Evolutionary conservation across 1,140 invertebrate species (phyloP).

Genomic region (Patella vulgata): DNA sequence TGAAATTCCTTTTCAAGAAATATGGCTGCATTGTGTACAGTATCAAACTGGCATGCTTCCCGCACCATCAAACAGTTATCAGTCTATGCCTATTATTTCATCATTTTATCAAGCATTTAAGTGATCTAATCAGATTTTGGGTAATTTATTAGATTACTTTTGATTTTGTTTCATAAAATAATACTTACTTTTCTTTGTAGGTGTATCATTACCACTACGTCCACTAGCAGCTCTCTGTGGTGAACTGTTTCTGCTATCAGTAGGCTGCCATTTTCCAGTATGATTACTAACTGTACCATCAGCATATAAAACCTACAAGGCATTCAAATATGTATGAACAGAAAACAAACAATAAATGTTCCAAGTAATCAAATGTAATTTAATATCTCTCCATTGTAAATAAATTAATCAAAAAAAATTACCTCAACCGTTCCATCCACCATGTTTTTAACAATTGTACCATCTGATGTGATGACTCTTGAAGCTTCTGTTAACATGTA

Average conservation of each 20-base stretch:
- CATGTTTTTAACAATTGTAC: slow-evolving; percentile 64
- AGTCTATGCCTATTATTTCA: too few species aligned
- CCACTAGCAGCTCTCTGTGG: slow-evolving; percentile 2
- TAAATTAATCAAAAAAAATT: slow-evolving; percentile 4
- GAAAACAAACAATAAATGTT: too few species aligned
- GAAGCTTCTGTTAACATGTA: slow-evolving; percentile 53
- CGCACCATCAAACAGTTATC: too few species aligned
- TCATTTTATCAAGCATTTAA: too few species aligned
- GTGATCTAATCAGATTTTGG: too few species aligned
- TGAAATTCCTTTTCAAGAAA: too few species aligned
- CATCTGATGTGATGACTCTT: slow-evolving; percentile 61
- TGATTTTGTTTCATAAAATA: too few species aligned
- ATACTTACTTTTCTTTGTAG: slow-evolving; percentile 10
- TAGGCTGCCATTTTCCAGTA: background rate
- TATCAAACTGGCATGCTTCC: too few species aligned
- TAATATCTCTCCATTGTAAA: background rate
- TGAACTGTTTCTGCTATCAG: slow-evolving; percentile 1
- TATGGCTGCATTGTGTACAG: too few species aligned
- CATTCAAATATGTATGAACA: background rate
- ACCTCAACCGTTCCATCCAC: slow-evolving; percentile 60
- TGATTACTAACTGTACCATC: slow-evolving; percentile 13
- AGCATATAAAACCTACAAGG: slow-evolving; percentile 12
- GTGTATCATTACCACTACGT: slow-evolving; percentile 2
- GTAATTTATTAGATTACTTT: too few species aligned
- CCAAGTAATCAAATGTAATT: too few species aligned